Conservation (phyloP, 2,888 invertebrate species). For the Hyposoter didymator region DNA sequence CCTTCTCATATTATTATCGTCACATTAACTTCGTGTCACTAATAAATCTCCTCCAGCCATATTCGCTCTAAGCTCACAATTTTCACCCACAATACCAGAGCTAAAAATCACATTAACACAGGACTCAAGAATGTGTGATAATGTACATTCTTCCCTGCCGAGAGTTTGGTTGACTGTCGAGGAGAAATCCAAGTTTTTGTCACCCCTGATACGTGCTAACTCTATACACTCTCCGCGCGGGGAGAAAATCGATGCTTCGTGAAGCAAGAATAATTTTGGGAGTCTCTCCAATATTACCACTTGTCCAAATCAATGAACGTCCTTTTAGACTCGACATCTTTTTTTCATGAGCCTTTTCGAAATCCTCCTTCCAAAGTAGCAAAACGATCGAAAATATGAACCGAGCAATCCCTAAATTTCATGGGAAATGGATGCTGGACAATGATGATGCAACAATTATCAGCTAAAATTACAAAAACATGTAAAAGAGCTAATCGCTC, state of each 20-base stretch:
- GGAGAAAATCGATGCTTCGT: background rate
- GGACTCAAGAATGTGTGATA: background rate
- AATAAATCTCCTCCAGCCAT: background rate
- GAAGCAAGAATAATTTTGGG: background rate
- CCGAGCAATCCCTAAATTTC: background rate
- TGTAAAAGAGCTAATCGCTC: background rate
- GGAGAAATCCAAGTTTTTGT: background rate
- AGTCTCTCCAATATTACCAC: background rate
- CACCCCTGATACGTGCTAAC: background rate
- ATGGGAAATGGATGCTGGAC: background rate
- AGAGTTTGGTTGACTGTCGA: background rate
- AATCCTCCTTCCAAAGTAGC: background rate
- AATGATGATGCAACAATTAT: background rate
- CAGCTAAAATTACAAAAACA: background rate
- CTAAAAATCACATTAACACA: background rate
- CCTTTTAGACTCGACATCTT: background rate
- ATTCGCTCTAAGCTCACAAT: background rate
- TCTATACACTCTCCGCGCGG: background rate
- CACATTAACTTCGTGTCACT: background rate
- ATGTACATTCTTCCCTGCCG: background rate
- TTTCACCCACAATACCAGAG: background rate
- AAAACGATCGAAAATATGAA: background rate
- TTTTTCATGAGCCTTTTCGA: background rate
- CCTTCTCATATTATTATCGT: constrained; percentile 7
- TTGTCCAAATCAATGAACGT: background rate